Percentiles rank a stretch among this genome's conserved stretches.
These are phyloP conservation scores for Mylabris phalerata DNA, from an alignment of 1,140 invertebrate species.

Conservation along the genomic window DNA sequence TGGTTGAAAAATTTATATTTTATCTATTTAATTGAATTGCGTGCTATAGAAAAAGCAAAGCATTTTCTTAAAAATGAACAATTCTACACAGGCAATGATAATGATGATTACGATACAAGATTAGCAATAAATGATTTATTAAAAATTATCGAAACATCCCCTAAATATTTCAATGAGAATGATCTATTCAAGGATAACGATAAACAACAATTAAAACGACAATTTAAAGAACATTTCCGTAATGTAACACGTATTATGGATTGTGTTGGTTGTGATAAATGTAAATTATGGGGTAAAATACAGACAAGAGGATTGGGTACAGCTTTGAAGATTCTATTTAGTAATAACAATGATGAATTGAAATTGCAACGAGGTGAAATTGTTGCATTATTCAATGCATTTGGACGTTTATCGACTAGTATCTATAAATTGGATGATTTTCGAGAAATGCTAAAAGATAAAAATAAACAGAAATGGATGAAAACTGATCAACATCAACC, in stretches of 20 bases:
- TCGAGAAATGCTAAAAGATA: slow-evolving; percentile 49
- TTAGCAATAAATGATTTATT: slow-evolving; percentile 78
- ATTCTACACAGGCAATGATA: slow-evolving; percentile 86
- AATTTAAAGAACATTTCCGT: slow-evolving; percentile 90
- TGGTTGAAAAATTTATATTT: slow-evolving; percentile 97
- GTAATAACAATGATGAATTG: slow-evolving; percentile 74
- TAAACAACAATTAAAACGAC: slow-evolving; percentile 73
- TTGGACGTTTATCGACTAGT: slow-evolving; percentile 53
- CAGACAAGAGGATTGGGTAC: slow-evolving; percentile 95
- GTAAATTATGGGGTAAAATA: slow-evolving; percentile 96
- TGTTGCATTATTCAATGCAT: slow-evolving; percentile 91
- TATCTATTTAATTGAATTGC: slow-evolving; percentile 84
- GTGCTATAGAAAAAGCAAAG: slow-evolving; percentile 88
- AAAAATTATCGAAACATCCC: slow-evolving; percentile 55
- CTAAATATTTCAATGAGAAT: slow-evolving; percentile 92
- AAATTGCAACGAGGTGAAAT: slow-evolving; percentile 88
- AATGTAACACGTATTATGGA: slow-evolving; percentile 99
- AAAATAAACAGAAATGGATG: no score
- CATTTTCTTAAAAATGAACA: slow-evolving; percentile 81
- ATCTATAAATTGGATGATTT: slow-evolving; percentile 76
- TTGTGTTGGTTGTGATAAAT: slow-evolving; percentile 98
- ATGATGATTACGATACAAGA: slow-evolving; percentile 80
- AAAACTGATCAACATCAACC: no score
- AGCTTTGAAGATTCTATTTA: slow-evolving; percentile 95
- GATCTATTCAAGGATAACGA: slow-evolving; percentile 80